phyloP scores from a whole-genome alignment of 2,888 invertebrate genomes.

The Drosophila lacicola region DNA sequence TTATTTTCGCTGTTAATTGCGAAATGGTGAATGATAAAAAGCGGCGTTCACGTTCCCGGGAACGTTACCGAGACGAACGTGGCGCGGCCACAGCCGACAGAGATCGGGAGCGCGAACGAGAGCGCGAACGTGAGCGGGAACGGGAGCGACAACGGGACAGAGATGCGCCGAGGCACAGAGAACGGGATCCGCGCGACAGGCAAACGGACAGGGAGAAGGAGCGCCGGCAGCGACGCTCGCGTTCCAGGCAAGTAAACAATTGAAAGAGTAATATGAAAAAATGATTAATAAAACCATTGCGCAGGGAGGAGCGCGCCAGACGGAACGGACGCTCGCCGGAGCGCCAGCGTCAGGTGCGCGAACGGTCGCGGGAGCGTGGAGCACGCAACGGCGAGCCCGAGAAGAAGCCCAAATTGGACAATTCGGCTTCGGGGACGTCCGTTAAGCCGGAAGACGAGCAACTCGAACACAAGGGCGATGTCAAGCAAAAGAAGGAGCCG shows the following conservation, averaged over 20 bases:
- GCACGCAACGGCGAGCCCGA: constrained; percentile 49
- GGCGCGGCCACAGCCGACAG: constrained; percentile 48
- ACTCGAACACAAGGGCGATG: constrained; percentile 77
- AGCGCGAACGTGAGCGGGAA: too few relatives aligned
- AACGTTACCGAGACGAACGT: constrained; percentile 73
- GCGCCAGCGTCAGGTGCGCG: constrained; percentile 56
- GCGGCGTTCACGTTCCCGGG: constrained; percentile 86
- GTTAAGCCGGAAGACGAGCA: constrained; percentile 84
- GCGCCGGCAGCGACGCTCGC: constrained; percentile 70
- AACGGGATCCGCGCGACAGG: constrained; percentile 54
- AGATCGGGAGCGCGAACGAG: constrained; percentile 60
- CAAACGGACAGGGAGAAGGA: constrained; percentile 69
- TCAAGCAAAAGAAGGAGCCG: constrained; percentile 89
- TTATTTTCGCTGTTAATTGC: constrained; percentile 1
- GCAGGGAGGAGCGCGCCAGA: constrained; percentile 64
- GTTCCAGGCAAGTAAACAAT: constrained; percentile 65
- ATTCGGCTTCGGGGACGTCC: neutral
- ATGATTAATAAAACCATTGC: neutral
- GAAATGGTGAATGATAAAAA: constrained; percentile 86
- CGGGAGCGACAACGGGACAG: constrained; percentile 60
- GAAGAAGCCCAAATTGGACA: constrained; percentile 67
- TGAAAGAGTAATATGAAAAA: neutral
- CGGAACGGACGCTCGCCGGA: constrained; percentile 66
- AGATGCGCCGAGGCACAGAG: constrained; percentile 51
- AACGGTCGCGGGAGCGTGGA: constrained; percentile 67